These are phyloP conservation scores for Boulengeromyrus knoepffleri DNA, from an alignment of 2,113 vertebrate genomes.

Conservation along the genomic window DNA sequence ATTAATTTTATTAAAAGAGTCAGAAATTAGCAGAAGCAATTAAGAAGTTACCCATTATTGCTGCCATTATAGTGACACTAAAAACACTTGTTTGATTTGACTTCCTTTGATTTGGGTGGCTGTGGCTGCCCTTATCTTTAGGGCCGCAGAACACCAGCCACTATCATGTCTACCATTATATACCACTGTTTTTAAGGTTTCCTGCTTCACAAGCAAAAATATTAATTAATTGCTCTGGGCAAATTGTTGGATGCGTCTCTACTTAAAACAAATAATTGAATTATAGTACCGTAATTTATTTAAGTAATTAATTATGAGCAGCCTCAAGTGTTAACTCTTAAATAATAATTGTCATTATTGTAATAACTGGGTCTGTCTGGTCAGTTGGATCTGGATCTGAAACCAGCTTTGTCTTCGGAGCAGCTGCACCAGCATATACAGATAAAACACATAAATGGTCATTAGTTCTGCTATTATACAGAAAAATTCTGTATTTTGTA, in stretches of 20 bases:
- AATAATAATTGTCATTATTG: neutral
- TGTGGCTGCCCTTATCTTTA: neutral
- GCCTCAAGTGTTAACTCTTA: neutral
- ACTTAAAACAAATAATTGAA: neutral
- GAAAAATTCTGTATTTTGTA: neutral
- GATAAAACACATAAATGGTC: neutral
- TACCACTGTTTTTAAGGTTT: neutral
- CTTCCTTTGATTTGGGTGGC: neutral
- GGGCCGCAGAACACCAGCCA: neutral
- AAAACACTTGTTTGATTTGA: neutral
- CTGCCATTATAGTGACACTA: neutral
- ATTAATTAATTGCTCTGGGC: neutral
- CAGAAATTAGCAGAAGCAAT: neutral
- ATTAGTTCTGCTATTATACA: neutral
- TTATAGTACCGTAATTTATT: neutral
- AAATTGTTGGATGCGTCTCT: neutral
- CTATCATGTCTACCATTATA: neutral
- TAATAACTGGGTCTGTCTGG: neutral
- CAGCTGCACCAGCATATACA: neutral
- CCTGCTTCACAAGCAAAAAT: neutral
- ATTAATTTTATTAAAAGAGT: neutral
- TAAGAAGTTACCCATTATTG: neutral
- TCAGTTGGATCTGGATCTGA: neutral
- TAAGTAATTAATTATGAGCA: neutral
- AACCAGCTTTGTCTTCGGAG: neutral